Evolutionary conservation across 2,888 invertebrate species (phyloP).

Genomic region (Villa cingulata): DNA sequence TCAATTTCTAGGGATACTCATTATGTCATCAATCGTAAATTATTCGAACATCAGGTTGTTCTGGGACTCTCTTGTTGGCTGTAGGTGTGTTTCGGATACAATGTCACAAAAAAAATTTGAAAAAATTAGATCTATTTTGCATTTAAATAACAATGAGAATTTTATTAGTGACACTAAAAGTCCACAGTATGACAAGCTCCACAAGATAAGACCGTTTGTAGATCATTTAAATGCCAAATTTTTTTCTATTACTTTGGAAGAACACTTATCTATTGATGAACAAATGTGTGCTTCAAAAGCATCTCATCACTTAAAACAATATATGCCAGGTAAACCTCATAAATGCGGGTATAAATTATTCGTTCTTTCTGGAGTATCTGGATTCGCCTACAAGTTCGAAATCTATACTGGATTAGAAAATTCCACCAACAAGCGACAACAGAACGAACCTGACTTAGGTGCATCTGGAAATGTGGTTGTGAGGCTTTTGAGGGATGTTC

Average conservation of each 20-base stretch:
- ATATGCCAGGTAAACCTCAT: constrained; percentile 15
- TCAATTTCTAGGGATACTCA: too few relatives aligned
- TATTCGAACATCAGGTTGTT: too few relatives aligned
- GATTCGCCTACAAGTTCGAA: constrained; percentile 13
- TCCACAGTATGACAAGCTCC: not conserved
- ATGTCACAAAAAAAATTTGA: too few relatives aligned
- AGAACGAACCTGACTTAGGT: constrained; percentile 13
- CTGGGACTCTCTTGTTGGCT: too few relatives aligned
- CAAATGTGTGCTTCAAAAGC: not conserved
- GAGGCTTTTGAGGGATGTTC: constrained; percentile 6
- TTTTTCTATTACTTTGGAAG: not conserved
- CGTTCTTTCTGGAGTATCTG: constrained; percentile 12
- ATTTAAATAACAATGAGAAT: constrained; percentile 9
- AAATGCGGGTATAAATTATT: constrained; percentile 11
- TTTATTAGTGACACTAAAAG: constrained; percentile 4
- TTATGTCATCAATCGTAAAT: too few relatives aligned
- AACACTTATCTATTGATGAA: not conserved
- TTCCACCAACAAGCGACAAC: constrained; percentile 10
- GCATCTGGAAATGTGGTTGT: constrained; percentile 11
- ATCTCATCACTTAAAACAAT: constrained; percentile 10
- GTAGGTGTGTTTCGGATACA: too few relatives aligned
- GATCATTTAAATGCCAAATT: not conserved
- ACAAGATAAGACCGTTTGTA: not conserved
- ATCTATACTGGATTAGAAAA: constrained; percentile 12
- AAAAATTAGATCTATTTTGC: too few relatives aligned